Evolutionary conservation across 2,113 vertebrate species (phyloP).

Genomic region (Spheniscus mendiculus): DNA sequence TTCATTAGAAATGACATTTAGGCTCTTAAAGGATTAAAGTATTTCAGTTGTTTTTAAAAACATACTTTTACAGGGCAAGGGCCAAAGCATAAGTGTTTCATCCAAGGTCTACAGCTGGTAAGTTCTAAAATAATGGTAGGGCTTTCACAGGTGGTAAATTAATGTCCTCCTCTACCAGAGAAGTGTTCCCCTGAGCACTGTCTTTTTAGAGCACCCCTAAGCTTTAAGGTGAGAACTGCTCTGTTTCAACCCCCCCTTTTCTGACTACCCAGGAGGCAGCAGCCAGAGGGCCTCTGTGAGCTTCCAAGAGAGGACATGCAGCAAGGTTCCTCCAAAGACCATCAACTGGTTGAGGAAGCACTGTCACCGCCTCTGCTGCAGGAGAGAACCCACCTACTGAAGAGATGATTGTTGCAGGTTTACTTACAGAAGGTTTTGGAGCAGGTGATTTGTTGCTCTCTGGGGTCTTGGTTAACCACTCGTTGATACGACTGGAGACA

Average conservation of each 20-base stretch:
- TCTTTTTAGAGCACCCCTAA: neutral
- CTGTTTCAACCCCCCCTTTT: neutral
- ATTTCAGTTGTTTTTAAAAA: neutral
- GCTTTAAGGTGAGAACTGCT: neutral
- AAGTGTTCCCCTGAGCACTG: neutral
- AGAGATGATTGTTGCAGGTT: neutral
- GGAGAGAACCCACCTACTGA: neutral
- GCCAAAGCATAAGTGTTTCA: neutral
- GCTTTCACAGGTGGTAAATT: neutral
- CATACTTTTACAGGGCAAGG: neutral
- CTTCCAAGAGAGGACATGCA: neutral
- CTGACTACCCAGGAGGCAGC: neutral
- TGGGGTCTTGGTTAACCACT: conserved; percentile 98
- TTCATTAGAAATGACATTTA: neutral
- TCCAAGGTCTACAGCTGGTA: neutral
- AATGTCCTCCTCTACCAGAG: neutral
- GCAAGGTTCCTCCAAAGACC: neutral
- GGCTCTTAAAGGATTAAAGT: neutral
- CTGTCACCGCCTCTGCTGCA: neutral
- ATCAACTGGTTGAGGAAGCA: neutral
- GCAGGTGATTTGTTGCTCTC: conserved; percentile 87
- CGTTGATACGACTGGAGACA: conserved; percentile 95
- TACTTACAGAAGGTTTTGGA: conserved; percentile 90
- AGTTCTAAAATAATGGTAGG: neutral
- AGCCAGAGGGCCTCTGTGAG: neutral